Evolutionary conservation across 2,888 invertebrate genomes (phyloP).

Genomic region (Ashinkailepas kermadecensis): DNA sequence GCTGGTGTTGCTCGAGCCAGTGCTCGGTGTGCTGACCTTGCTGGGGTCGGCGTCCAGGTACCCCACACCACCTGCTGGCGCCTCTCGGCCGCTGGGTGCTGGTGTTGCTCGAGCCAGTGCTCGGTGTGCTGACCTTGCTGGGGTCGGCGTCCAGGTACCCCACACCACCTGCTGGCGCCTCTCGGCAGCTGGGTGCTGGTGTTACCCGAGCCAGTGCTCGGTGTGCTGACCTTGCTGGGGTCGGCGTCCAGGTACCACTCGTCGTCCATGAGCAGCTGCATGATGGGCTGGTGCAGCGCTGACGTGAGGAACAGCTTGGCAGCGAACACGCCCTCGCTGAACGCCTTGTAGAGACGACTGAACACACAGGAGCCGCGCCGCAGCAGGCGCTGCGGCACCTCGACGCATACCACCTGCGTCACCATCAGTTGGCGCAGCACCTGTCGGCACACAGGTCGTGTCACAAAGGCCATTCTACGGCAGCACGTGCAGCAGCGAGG

Average conservation of each 20-base stretch:
- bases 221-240: conserved; percentile 44
- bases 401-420: conserved; percentile 60
- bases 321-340: conserved; percentile 31
- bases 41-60: too few species aligned
- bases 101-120: too few species aligned
- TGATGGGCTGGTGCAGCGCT: conserved; percentile 82
- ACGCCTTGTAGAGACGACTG: conserved; percentile 69
- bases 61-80: too few species aligned
- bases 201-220: too few species aligned
- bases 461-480: not conserved
- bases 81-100: too few species aligned
- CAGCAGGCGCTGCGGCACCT: conserved; percentile 64
- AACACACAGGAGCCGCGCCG: conserved; percentile 80
- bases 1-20: too few species aligned
- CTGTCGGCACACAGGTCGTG: not conserved
- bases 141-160: conserved; percentile 44
- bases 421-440: conserved; percentile 55
- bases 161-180: too few species aligned
- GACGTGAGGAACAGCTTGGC: conserved; percentile 73
- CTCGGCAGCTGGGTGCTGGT: too few species aligned
- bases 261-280: conserved; percentile 81
- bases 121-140: too few species aligned
- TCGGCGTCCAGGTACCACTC: conserved; percentile 88
- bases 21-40: too few species aligned
- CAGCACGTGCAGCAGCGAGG: not conserved